Conservation (phyloP, 2,797 vertebrate species). For the Clamator glandarius region DNA sequence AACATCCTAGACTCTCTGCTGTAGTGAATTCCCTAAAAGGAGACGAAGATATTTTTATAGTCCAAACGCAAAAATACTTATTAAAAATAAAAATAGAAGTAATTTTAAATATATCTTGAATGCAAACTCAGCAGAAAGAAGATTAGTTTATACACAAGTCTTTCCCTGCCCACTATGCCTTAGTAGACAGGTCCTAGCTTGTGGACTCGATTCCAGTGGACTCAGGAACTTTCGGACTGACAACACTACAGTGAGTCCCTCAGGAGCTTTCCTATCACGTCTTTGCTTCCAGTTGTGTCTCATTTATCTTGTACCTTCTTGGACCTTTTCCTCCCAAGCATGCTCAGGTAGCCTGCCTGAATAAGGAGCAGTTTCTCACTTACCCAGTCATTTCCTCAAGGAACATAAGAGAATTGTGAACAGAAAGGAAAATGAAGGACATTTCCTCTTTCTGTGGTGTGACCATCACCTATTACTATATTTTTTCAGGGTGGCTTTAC, state of each 20-base stretch:
- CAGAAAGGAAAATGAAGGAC: not conserved
- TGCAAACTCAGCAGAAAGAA: not conserved
- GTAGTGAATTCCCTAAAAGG: not conserved
- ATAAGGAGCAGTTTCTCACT: not conserved
- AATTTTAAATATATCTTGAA: not conserved
- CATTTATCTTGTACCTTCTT: not conserved
- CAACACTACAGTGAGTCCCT: accelerated
- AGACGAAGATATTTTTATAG: not conserved
- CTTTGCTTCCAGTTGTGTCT: not conserved
- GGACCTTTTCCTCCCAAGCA: not conserved
- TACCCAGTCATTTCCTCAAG: not conserved
- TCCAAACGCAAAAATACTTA: not conserved
- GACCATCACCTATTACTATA: not conserved
- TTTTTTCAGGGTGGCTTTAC: not conserved
- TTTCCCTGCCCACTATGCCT: not conserved
- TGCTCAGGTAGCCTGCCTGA: not conserved
- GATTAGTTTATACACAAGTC: not conserved
- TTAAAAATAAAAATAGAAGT: not conserved
- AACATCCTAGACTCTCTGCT: not conserved
- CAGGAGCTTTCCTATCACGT: not conserved
- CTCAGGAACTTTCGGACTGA: not conserved
- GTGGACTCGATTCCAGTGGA: not conserved
- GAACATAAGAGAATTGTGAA: not conserved
- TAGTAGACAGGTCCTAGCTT: not conserved
- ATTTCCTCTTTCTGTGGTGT: not conserved